These are phyloP conservation scores for Athene cunicularia DNA, from an alignment of 2,113 vertebrate species.

Conservation along the genomic window DNA sequence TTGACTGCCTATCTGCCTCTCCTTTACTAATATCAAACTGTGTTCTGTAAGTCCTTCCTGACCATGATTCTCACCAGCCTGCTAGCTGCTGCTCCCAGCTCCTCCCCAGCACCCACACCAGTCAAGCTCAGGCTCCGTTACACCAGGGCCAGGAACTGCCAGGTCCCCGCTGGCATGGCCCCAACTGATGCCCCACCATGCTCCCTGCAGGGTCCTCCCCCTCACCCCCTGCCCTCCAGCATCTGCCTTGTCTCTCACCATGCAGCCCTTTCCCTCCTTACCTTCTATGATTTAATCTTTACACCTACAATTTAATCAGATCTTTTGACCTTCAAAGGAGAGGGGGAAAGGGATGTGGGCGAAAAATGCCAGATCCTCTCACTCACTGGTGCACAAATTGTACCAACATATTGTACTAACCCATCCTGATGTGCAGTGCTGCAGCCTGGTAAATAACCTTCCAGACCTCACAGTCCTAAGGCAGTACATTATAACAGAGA, in stretches of 20 bases:
- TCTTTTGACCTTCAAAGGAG: background rate
- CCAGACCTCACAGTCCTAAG: background rate
- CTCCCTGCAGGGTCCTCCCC: background rate
- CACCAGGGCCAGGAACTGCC: background rate
- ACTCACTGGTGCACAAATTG: background rate
- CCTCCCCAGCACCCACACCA: rapidly evolving
- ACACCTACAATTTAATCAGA: background rate
- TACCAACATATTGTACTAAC: background rate
- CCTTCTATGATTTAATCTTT: background rate
- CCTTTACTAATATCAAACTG: background rate
- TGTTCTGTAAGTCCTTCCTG: background rate
- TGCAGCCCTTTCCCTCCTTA: background rate
- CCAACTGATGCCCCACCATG: rapidly evolving
- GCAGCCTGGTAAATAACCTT: background rate
- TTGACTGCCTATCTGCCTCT: background rate
- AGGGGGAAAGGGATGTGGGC: background rate
- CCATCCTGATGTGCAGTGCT: background rate
- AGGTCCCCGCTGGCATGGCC: background rate
- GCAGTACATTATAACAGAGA: background rate
- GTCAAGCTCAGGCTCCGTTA: background rate
- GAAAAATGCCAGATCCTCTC: background rate
- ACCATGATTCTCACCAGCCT: background rate
- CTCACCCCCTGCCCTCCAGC: background rate
- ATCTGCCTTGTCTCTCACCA: background rate
- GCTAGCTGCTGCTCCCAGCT: background rate